Base-by-base conservation (phyloP, 92 coral and sea anemone genomes). In the Blastomussa wellsi region DNA sequence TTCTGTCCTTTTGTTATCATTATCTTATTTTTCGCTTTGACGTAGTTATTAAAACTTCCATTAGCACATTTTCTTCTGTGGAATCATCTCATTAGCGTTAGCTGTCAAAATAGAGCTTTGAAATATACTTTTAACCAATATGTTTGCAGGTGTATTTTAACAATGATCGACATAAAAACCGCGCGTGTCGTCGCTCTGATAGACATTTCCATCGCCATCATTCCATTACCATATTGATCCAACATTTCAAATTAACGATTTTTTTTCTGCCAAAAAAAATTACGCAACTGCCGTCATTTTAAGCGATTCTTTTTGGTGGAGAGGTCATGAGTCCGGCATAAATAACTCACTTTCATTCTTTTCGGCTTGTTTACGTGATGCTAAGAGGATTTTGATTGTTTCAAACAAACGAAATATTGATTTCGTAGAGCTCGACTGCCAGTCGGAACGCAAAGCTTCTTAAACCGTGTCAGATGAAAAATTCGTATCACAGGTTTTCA, bases 141-240 rank as follows among this genome's bases (percentile, higher is more conserved):
- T 19, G 28, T 28, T 38, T 66, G 65, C 76, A 80, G 84, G 83
- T 79, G 74, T 28, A 26, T 42, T 16, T 42, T 16, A 17, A 35
- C 41, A 36, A 70, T 35, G 22, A 9, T 53, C 12, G 17, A 1
- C 35, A 70, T 41, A 16, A 70, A 3, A 32, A 16, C 41, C 38
- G 38, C 72, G 20, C 39, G 37, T 35, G 19, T 26, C 2, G 7
- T 35, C 41, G 72, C 7, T 32, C 17, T 31, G 33, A 64, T 9
- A n/a, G 22, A 26, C 69, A 64, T 64, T 64, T 59, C 32, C 5
- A 15, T 67, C 10, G 20, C 6, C 16, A n/a, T n/a, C n/a, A n/a
- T 64, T 59, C 32, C 5, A 15, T 67, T 14, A 19, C 6, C 12
- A 48, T 15, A 48, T 48, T 39, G 44, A 39, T 39, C 44, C 3